These are phyloP conservation scores for Tetrao urogallus DNA, from an alignment of 2,113 vertebrate species.

Conservation along the genomic window DNA sequence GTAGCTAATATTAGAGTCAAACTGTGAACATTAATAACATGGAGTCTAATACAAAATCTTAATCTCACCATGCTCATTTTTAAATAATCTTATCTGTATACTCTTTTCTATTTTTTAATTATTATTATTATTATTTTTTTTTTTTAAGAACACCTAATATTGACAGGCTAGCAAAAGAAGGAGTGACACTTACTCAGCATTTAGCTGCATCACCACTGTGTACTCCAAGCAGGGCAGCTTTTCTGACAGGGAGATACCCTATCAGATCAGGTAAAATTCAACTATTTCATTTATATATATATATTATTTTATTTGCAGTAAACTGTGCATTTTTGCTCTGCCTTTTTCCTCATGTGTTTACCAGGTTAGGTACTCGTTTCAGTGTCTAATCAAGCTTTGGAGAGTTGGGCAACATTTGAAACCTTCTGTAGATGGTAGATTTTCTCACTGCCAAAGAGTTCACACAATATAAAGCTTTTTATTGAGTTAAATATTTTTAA, in stretches of 20 bases:
- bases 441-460: not conserved
- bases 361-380: not conserved
- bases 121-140: not conserved
- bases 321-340: not conserved
- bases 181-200: constrained; percentile 88
- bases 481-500: not conserved
- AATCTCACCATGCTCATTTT: not conserved
- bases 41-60: not conserved
- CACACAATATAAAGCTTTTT: not conserved
- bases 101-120: not conserved
- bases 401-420: not conserved
- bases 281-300: not conserved
- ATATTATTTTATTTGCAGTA: not conserved
- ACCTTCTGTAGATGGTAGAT: not conserved
- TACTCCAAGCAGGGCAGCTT: constrained; percentile 91
- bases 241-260: constrained; percentile 90
- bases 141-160: constrained; percentile 85
- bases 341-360: not conserved
- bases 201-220: constrained; percentile 87
- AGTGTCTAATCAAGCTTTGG: not conserved
- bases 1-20: not conserved
- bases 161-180: constrained; percentile 82
- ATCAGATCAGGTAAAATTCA: constrained; percentile 84
- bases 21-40: not conserved
- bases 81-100: not conserved